These are phyloP conservation scores for Drosophila nasuta DNA, from an alignment of 1,140 invertebrate species.

Conservation along the genomic window DNA sequence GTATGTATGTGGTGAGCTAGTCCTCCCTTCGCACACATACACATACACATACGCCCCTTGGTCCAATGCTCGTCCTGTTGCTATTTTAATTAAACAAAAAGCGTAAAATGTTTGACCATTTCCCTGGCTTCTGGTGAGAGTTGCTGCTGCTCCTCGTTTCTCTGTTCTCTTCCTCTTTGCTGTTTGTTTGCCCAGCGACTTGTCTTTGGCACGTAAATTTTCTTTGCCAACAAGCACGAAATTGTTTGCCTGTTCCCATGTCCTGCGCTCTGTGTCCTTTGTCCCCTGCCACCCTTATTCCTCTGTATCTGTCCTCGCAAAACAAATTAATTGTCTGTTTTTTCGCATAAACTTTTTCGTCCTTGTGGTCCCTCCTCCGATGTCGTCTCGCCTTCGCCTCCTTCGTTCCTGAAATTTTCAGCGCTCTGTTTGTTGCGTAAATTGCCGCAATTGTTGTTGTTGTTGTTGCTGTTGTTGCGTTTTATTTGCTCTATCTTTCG, in stretches of 20 bases:
- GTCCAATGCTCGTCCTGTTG: constrained; percentile 50
- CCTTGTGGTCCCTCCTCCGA: constrained; percentile 16
- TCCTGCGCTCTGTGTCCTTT: constrained; percentile 45
- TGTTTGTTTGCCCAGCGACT: constrained; percentile 52
- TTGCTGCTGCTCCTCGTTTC: constrained; percentile 2
- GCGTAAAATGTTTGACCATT: constrained; percentile 79
- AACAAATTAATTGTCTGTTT: constrained; percentile 82
- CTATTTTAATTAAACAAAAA: constrained; percentile 83
- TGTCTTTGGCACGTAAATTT: constrained; percentile 81
- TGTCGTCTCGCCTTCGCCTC: neutral
- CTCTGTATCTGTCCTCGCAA: constrained; percentile 38
- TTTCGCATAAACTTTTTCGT: constrained; percentile 71
- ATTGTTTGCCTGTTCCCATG: constrained; percentile 60
- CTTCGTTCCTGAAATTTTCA: constrained; percentile 60
- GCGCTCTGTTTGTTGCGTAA: constrained; percentile 69
- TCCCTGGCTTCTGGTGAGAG: constrained; percentile 1
- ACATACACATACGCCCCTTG: neutral
- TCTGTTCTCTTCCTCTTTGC: neutral
- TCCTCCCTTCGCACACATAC: neutral
- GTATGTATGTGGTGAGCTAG: constrained; percentile 23
- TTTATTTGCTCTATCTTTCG: constrained; percentile 47
- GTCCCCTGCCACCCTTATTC: neutral
- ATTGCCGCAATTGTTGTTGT: constrained; percentile 50
- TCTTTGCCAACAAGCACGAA: constrained; percentile 80
- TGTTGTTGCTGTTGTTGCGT: constrained; percentile 20